Percentiles rank a stretch among this genome's conserved stretches.
Evolutionary conservation across 2,797 vertebrate genomes (phyloP).

Genomic region (Chelon auratus): DNA sequence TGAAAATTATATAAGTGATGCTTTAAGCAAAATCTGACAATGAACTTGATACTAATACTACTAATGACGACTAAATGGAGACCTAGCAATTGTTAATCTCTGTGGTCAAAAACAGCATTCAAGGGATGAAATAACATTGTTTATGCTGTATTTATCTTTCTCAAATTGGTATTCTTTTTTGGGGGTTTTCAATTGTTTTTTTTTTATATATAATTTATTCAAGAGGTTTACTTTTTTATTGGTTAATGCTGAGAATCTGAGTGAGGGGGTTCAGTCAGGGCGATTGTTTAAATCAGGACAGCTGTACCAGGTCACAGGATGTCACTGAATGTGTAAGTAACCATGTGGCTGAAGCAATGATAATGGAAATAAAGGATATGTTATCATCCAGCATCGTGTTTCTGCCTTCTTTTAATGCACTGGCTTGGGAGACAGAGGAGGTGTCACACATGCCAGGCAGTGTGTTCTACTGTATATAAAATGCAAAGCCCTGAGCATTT

Average conservation of each 20-base stretch:
- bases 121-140: constrained; percentile 75
- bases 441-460: constrained; percentile 40
- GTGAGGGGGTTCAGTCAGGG: constrained; percentile 69
- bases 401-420: constrained; percentile 40
- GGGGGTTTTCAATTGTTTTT: constrained; percentile 57
- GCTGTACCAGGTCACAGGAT: constrained; percentile 65
- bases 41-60: constrained; percentile 85
- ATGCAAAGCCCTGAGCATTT: constrained; percentile 31
- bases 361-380: constrained; percentile 85
- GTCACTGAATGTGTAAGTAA: constrained; percentile 70
- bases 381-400: constrained; percentile 70
- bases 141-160: constrained; percentile 83
- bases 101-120: constrained; percentile 72
- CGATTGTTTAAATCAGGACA: constrained; percentile 71
- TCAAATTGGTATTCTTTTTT: constrained; percentile 77
- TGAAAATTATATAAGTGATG: constrained; percentile 85
- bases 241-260: constrained; percentile 77
- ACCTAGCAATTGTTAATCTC: constrained; percentile 75
- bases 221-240: constrained; percentile 86
- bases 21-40: constrained; percentile 82
- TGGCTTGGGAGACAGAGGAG: constrained; percentile 8
- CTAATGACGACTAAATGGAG: constrained; percentile 80
- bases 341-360: constrained; percentile 74
- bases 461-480: constrained; percentile 43
- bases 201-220: constrained; percentile 78